Base-by-base conservation (phyloP, 2,797 vertebrate genomes). In the Knipowitschia caucasica region DNA sequence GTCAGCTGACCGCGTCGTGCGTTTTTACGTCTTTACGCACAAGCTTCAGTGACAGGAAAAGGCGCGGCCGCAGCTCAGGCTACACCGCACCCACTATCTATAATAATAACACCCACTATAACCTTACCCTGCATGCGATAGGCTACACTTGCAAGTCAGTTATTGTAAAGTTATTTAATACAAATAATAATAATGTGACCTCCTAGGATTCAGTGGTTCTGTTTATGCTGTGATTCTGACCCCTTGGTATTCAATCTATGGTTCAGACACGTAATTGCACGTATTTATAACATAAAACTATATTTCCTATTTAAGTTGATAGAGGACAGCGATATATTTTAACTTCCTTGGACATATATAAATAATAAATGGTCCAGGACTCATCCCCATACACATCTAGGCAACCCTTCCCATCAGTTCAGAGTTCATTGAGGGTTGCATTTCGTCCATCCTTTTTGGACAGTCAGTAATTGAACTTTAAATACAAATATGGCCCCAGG, bases 1-100 rank as follows among this genome's bases (percentile, higher is more conserved):
- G 85, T 89, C 89, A 90, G 86, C 87, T 89, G 88, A 90, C 86
- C 80, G n/a, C 53, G 62, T 68, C 82, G 36, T 39, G 30, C n/a
- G n/a, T n/a, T n/a, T n/a, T n/a, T n/a, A n/a, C n/a, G 83, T 78
- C 71, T 42, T 73, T 33, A 80, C 81, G 80, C 68, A 73, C 66
- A 4, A 8, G 38, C 57, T 64, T 75, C 70, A 56, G 59, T 71
- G 71, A 81, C 75, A 81, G 84, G 85, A 84, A 86, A 89, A 86
- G 87, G 86, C 85, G 86, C 81, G 87, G 85, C 83, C 70, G 50
- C n/a, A 73, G 34, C 27, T 61, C 30, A 56, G 56, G 18, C 33
- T 49, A 40, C 53, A 68, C 85, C 85, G 78, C 83, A 77, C 86
- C 84, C 86, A 82, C n/a, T n/a, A n/a, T n/a, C n/a, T n/a, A n/a